A percentile compares a stretch with the other conserved stretches of the same genome.
Conservation (phyloP, 1,140 invertebrate species). For the Ruditapes philippinarum region DNA sequence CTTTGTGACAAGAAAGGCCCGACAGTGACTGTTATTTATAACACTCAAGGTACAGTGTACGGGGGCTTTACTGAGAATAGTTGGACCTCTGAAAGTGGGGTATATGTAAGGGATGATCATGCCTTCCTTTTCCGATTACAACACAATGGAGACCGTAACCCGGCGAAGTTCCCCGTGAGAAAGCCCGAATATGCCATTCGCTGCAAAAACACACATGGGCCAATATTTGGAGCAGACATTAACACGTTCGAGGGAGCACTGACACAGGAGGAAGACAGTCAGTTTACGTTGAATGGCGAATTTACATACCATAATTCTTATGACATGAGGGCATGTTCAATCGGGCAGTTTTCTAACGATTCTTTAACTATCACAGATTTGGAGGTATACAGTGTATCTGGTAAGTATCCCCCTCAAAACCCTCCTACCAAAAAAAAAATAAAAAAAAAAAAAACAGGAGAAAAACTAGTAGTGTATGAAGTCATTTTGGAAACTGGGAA, state of each 20-base stretch:
- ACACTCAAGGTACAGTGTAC: constrained; percentile 64
- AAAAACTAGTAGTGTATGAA: no score
- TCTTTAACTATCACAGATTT: constrained; percentile 41
- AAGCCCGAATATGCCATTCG: constrained; percentile 19
- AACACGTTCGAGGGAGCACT: constrained; percentile 41
- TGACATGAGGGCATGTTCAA: neutral
- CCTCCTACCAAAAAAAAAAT: no score
- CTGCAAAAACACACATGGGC: constrained; percentile 13
- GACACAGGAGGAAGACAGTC: neutral
- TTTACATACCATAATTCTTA: neutral
- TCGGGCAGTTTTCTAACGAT: neutral
- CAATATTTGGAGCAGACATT: constrained; percentile 63
- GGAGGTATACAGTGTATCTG: constrained; percentile 59
- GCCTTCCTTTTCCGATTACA: constrained; percentile 68
- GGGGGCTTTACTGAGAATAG: constrained; percentile 64
- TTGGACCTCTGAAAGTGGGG: constrained; percentile 31
- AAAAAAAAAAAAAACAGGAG: no score
- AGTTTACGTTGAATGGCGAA: neutral
- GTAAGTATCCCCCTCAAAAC: neutral
- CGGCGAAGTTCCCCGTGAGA: constrained; percentile 50
- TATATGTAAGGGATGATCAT: constrained; percentile 40
- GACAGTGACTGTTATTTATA: constrained; percentile 71
- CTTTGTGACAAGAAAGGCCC: constrained; percentile 72
- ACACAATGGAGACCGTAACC: neutral
- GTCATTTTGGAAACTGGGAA: no score